phyloP scores from a whole-genome alignment of 2,888 invertebrate species.

The Amiota communis region DNA sequence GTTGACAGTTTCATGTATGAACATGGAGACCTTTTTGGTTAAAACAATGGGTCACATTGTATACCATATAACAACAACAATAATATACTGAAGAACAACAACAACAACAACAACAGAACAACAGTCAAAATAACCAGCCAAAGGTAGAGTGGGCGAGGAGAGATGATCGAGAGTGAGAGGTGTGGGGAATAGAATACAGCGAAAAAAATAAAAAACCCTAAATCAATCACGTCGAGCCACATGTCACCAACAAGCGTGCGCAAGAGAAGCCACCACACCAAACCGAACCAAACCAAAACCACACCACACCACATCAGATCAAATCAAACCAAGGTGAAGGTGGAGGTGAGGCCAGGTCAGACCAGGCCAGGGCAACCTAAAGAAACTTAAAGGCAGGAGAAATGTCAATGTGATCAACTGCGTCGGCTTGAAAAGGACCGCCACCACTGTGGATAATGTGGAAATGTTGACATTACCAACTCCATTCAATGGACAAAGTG shows the following conservation, averaged over 20 bases:
- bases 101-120: too few species aligned
- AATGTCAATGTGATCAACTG: slow-evolving; percentile 63
- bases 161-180: neutral
- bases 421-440: slow-evolving; percentile 61
- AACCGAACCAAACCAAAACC: too few species aligned
- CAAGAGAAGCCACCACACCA: neutral
- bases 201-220: slow-evolving; percentile 49
- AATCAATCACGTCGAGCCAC: slow-evolving; percentile 63
- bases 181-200: neutral
- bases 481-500: neutral
- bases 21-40: slow-evolving; percentile 17
- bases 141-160: neutral
- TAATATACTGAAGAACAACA: too few species aligned
- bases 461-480: neutral
- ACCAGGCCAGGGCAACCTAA: slow-evolving; percentile 31
- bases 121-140: neutral
- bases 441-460: slow-evolving; percentile 33
- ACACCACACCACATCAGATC: neutral
- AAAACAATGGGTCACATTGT: slow-evolving; percentile 59
- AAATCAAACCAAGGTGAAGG: neutral
- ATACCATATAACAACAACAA: too few species aligned
- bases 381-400: slow-evolving; percentile 39
- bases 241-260: slow-evolving; percentile 54
- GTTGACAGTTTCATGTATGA: neutral
- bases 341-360: neutral